Percentiles rank a stretch among this genome's conserved stretches.
These are phyloP conservation scores for Eurytoma californica DNA, from an alignment of 2,888 invertebrate genomes.

Conservation along the genomic window DNA sequence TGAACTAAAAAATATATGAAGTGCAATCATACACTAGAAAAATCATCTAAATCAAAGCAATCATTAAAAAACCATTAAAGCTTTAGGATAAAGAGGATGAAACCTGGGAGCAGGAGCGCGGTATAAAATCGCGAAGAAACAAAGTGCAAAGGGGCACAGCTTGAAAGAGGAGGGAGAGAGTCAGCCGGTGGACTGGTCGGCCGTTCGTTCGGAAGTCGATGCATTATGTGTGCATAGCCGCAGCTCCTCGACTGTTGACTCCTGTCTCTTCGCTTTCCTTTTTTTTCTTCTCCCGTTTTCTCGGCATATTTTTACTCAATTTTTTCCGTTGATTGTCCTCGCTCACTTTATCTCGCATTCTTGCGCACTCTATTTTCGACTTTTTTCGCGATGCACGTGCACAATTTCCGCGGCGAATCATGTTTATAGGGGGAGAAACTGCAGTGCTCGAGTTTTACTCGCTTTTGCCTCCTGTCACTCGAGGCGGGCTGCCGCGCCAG, in stretches of 20 bases:
- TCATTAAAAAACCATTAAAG: too few relatives aligned
- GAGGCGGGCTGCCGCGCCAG: background rate
- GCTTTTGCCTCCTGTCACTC: slow-evolving; percentile 27
- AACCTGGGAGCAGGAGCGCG: too few relatives aligned
- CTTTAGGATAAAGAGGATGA: too few relatives aligned
- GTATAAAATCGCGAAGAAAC: too few relatives aligned
- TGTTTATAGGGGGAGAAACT: background rate
- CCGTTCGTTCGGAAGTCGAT: slow-evolving; percentile 25
- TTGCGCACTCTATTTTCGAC: slow-evolving; percentile 37
- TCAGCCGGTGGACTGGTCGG: background rate
- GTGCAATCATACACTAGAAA: too few relatives aligned
- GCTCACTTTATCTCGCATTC: slow-evolving; percentile 40
- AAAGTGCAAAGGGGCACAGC: too few relatives aligned
- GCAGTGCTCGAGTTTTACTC: background rate
- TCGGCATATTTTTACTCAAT: slow-evolving; percentile 36
- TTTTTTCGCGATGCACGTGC: background rate
- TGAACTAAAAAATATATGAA: too few relatives aligned
- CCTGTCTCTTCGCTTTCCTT: background rate
- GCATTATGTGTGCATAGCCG: slow-evolving; percentile 22
- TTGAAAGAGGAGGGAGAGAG: background rate
- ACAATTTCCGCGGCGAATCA: slow-evolving; percentile 2
- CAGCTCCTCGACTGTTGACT: slow-evolving; percentile 33
- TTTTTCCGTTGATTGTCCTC: slow-evolving; percentile 15
- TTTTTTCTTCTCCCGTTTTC: slow-evolving; percentile 3
- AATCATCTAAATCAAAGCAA: too few relatives aligned